Conservation (phyloP, 37 sponge, comb jelly and placozoan species). For the Petrosia ficiformis region DNA sequence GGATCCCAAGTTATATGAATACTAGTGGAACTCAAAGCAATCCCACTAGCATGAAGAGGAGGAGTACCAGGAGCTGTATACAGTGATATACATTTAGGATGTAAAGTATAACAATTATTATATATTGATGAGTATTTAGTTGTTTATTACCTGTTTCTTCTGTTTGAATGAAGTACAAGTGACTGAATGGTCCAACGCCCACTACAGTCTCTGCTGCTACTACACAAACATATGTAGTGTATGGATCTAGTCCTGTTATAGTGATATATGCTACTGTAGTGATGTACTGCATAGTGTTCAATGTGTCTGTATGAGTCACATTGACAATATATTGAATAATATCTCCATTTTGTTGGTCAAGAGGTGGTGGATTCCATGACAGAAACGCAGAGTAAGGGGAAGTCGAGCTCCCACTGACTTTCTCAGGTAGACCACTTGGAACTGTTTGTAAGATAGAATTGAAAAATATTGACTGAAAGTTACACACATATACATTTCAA, state of each 20-base stretch:
- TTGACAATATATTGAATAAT: background rate
- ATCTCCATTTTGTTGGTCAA: background rate
- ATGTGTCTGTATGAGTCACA: conserved; percentile 6
- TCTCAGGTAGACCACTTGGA: conserved; percentile 13
- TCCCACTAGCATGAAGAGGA: conserved; percentile 15
- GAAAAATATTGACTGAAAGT: background rate
- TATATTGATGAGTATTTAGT: background rate
- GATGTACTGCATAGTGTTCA: conserved; percentile 5
- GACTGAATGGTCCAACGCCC: conserved; percentile 40
- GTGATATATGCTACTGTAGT: background rate
- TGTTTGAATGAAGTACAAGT: conserved; percentile 6
- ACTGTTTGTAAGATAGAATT: background rate
- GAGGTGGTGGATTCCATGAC: conserved; percentile 17
- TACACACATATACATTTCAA: background rate
- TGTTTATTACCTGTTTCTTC: conserved; percentile 12
- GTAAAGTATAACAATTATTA: background rate
- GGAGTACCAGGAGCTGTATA: conserved; percentile 15
- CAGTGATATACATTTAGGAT: background rate
- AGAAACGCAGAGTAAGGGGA: background rate
- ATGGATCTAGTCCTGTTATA: conserved; percentile 10
- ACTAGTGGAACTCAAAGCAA: background rate
- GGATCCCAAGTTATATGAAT: conserved; percentile 16
- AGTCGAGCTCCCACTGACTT: background rate
- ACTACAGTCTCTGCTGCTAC: conserved; percentile 38
- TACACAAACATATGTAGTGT: conserved; percentile 7